These are phyloP conservation scores for Paratilapia polleni DNA, from an alignment of 2,113 vertebrate species.

Conservation along the genomic window DNA sequence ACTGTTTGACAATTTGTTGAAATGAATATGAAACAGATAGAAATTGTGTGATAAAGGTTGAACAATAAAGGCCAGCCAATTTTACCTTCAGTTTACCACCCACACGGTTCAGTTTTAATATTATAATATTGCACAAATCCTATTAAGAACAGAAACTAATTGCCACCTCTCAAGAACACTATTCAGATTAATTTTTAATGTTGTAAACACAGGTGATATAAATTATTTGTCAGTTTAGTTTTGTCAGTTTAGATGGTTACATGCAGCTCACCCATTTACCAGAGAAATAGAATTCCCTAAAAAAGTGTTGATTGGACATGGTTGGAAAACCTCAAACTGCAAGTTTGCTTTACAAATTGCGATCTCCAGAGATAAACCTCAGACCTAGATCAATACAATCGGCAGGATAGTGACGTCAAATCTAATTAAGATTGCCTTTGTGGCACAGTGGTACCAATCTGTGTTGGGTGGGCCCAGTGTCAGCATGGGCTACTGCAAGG, in stretches of 20 bases:
- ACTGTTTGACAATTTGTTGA: constrained; percentile 33
- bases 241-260: neutral
- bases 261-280: constrained; percentile 5
- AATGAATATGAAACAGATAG: constrained; percentile 27
- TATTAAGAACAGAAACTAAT: neutral
- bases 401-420: constrained; percentile 67
- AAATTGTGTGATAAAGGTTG: constrained; percentile 4
- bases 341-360: constrained; percentile 55
- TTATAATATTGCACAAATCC: neutral
- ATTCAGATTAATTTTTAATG: neutral
- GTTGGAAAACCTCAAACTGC: constrained; percentile 50
- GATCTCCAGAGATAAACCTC: constrained; percentile 63
- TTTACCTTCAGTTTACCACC: constrained; percentile 12
- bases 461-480: constrained; percentile 64
- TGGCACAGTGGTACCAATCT: constrained; percentile 73
- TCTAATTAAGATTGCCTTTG: constrained; percentile 76
- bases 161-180: neutral
- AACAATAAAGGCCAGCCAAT: neutral
- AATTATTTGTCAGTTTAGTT: neutral
- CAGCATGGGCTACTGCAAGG: constrained; percentile 48
- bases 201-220: neutral
- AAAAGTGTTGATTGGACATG: constrained; percentile 57
- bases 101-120: neutral
- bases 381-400: constrained; percentile 59
- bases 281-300: constrained; percentile 16